Base-by-base conservation (phyloP, 2,113 vertebrate genomes). In the Rostratula benghalensis region DNA sequence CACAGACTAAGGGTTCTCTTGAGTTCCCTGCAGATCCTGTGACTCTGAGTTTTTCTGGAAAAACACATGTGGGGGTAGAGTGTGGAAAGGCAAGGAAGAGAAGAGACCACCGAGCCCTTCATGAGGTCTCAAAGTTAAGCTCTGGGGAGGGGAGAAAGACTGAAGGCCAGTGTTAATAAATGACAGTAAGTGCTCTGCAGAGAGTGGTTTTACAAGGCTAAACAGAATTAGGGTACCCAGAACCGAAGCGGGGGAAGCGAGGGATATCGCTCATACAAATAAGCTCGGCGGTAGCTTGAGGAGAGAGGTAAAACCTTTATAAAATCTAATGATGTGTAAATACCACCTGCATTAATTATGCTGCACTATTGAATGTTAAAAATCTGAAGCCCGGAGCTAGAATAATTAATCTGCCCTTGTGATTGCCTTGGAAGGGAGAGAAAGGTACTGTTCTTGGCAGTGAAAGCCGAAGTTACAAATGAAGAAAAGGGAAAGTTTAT, bases 321-420 rank as follows among this genome's bases (percentile, higher is more conserved):
- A 92, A 96, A 97, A 95, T 95, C 87, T 95, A 95, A 97, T 93
- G 95, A 97, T 90, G 95, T 96, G 94, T 95, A 97, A 97, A 97
- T 97, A 96, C 94, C 93, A 96, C 90, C 87, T 95, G 95, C 73
- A 95, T 97, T 97, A 97, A 97, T 97, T 97, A 97, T 90, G 65
- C 67, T 35, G 56, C 71, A 63, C 51, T 91, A 85, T 46, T 90
- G 88, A 96, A 95, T 89, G 70, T 68, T 94, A 95, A 96, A 96
- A 95, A 97, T 87, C 89, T 76, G 71, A 96, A 94, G 77, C 77
- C 84, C 0, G 3, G 59, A 95, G 85, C 79, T 89, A 94, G 87
- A 97, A 96, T 96, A 95, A 97, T 96, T 93, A 97, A 97, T 96
- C 64, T 97, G 93, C 71, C 95, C 94, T 97, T 97, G 91, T 92